Conservation (phyloP, 2,797 vertebrate genomes). For the Chrysocyon brachyurus region DNA sequence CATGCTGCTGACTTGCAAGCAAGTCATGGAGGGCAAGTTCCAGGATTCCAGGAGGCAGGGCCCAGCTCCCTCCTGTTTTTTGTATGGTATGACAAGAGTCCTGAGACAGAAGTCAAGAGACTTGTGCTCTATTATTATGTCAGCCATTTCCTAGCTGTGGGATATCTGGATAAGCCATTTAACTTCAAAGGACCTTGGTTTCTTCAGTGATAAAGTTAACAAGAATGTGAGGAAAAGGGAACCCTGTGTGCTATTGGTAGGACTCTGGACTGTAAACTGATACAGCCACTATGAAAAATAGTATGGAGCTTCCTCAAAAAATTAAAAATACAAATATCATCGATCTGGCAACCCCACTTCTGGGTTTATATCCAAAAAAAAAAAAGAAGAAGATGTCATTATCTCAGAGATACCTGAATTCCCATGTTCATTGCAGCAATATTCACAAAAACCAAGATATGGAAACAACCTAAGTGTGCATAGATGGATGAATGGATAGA, state of each 20-base stretch:
- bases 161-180: slow-evolving; percentile 10
- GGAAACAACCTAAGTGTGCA: background rate
- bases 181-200: background rate
- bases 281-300: background rate
- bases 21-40: background rate
- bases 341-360: background rate
- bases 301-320: background rate
- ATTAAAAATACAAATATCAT: background rate
- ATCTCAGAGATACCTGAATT: background rate
- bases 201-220: slow-evolving; percentile 18
- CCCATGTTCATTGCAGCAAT: background rate
- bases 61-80: background rate
- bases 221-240: background rate
- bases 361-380: background rate
- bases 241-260: background rate
- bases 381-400: background rate
- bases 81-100: background rate
- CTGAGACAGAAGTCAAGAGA: background rate
- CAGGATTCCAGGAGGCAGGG: background rate
- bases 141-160: background rate
- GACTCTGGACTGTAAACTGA: background rate
- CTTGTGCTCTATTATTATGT: background rate
- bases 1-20: background rate
- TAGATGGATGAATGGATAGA: background rate
- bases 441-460: background rate